phyloP scores from a whole-genome alignment of 2,888 invertebrate species.

The Rhaphigaster nebulosa region DNA sequence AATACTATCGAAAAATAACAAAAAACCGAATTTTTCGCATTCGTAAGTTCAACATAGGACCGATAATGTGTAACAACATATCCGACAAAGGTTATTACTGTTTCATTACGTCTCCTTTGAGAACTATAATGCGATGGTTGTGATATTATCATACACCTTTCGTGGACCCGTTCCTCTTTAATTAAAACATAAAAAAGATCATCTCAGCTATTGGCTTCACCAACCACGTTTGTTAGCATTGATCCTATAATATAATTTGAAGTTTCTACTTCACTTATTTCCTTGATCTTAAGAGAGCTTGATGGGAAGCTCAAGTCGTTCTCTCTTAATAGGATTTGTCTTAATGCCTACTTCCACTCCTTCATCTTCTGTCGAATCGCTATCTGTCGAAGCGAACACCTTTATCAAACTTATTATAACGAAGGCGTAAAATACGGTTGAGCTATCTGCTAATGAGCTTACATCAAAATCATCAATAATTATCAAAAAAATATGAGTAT shows the following conservation, averaged over 20 bases:
- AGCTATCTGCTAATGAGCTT: neutral
- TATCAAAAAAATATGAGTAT: too few species aligned
- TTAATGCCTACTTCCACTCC: neutral
- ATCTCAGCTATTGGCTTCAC: too few species aligned
- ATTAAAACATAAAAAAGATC: too few species aligned
- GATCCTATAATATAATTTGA: neutral
- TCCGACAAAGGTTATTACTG: too few species aligned
- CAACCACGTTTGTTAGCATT: neutral
- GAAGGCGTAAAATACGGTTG: neutral
- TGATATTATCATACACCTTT: too few species aligned
- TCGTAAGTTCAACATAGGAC: too few species aligned
- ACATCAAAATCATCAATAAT: neutral
- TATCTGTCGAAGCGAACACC: neutral
- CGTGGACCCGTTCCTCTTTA: too few species aligned
- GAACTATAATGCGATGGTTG: too few species aligned
- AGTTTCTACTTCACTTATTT: neutral
- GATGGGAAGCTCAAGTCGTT: neutral
- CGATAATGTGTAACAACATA: too few species aligned
- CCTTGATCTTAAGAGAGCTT: neutral
- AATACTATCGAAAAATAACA: too few species aligned
- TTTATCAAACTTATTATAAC: neutral
- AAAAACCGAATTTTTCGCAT: too few species aligned
- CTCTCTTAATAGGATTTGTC: neutral
- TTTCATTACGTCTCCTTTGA: too few species aligned
- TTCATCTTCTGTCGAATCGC: constrained; percentile 4